Base-by-base conservation (phyloP, 2,888 invertebrate species). In the Troglohyphantes excavatus region DNA sequence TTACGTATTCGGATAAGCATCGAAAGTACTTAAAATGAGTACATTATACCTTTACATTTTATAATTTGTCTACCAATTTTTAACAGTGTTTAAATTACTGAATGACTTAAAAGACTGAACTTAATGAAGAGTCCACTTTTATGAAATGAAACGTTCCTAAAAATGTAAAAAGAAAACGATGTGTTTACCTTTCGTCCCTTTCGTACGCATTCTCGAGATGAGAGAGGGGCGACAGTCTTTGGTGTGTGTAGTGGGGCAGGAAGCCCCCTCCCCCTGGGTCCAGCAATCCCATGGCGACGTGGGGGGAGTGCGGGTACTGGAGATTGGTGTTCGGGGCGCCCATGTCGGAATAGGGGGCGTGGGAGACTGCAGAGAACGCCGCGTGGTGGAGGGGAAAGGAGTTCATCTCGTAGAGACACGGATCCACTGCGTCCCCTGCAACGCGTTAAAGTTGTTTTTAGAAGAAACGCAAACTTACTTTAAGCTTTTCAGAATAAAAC, bases 381-480 rank as follows among this genome's bases (percentile, higher is more conserved):
- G 85, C 72, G 46, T 90, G 90, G 26, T 79, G 90, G 39, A 90
- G 39, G 23, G 90, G 90, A 43, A 90, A 90, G 2, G 90, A 73
- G 11, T 84, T 85, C 90, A 90, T 90, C 5, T 90, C 90, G 29
- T 85, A 90, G 11, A 90, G 67, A 26, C 84, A 90, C 2, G 90
- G 84, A 23, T 90, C 90, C 21, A 84, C 90, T 13, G 76, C 29
- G 11, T 89, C 82, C n/a, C 81, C 88, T 89, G 61, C 9, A 68
- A 70, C 2, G 2, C 19, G n/a, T n/a, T n/a, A n/a, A n/a, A n/a
- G n/a, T n/a, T n/a, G n/a, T n/a, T n/a, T n/a, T n/a, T n/a, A n/a
- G n/a, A n/a, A n/a, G n/a, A n/a, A n/a, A n/a, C n/a, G n/a, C n/a
- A n/a, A n/a, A n/a, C n/a, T n/a, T n/a, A n/a, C n/a, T n/a, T n/a